A percentile compares a stretch with the other conserved stretches of the same genome.
phyloP scores from a whole-genome alignment of 2,113 vertebrate genomes.

The Onychorhynchus coronatus region DNA sequence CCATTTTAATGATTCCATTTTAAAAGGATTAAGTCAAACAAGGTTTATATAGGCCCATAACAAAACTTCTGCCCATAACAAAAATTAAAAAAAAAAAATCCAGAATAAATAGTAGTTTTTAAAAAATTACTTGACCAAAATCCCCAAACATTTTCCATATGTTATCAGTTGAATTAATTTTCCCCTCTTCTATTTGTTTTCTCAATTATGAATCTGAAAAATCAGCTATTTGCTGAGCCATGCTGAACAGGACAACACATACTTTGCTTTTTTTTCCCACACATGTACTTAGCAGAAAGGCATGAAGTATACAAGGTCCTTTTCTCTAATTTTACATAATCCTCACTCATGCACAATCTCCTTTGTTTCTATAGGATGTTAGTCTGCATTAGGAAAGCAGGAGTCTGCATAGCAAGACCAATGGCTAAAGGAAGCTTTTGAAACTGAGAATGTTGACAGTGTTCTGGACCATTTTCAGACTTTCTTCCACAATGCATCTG shows the following conservation, averaged over 20 bases:
- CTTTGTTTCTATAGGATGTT: not conserved
- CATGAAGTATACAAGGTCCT: not conserved
- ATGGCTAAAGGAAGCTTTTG: not conserved
- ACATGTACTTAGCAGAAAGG: rapidly evolving
- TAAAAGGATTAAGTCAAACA: not conserved
- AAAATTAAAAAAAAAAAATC: not conserved
- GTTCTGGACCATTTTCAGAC: constrained; percentile 14
- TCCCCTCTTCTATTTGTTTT: not conserved
- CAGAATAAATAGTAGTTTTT: not conserved
- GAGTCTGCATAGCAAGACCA: not conserved
- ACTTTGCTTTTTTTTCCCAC: not conserved
- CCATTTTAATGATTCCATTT: not conserved
- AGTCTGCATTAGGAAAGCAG: not conserved
- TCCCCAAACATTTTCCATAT: not conserved
- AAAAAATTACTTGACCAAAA: not conserved
- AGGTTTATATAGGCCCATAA: not conserved
- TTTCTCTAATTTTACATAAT: not conserved
- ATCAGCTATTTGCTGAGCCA: not conserved
- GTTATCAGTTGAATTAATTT: not conserved
- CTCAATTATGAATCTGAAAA: not conserved
- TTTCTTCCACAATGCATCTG: not conserved
- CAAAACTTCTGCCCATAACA: not conserved
- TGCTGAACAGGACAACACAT: not conserved
- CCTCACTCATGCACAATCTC: not conserved
- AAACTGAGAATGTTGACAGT: not conserved